Evolutionary conservation across 2,888 invertebrate species (phyloP).

Genomic region (Pristionchus arcanus): DNA sequence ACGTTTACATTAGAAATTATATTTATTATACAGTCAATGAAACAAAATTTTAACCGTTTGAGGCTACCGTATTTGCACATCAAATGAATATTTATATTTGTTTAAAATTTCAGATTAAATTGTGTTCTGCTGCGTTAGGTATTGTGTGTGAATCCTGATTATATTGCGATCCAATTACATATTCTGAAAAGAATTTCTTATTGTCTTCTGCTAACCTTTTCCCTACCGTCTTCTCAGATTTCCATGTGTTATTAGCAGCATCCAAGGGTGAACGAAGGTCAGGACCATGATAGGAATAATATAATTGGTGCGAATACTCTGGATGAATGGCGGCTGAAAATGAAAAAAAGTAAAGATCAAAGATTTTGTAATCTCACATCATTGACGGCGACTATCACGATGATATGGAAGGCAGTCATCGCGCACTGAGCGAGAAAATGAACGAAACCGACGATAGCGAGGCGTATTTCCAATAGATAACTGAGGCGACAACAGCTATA

Average conservation of each 20-base stretch:
- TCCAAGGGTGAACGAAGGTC: background rate
- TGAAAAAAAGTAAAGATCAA: no score
- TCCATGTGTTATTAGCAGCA: background rate
- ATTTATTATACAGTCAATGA: no score
- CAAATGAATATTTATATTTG: no score
- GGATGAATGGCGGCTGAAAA: background rate
- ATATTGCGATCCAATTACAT: no score
- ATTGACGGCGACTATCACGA: background rate
- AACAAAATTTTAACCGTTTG: no score
- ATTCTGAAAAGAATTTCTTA: no score
- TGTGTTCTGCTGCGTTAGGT: no score
- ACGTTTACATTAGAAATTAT: no score
- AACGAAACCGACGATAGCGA: background rate
- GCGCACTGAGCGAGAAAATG: background rate
- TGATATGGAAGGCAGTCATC: background rate
- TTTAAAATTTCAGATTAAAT: no score
- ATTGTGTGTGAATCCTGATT: no score
- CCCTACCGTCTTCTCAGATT: background rate
- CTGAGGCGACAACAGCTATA: background rate
- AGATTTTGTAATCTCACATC: background rate
- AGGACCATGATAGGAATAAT: background rate
- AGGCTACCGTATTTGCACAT: no score
- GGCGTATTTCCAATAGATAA: background rate
- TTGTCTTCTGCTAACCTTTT: no score
- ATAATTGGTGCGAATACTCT: background rate